Base-by-base conservation (phyloP, 2,888 invertebrate genomes). In the Eupithecia subfuscata region DNA sequence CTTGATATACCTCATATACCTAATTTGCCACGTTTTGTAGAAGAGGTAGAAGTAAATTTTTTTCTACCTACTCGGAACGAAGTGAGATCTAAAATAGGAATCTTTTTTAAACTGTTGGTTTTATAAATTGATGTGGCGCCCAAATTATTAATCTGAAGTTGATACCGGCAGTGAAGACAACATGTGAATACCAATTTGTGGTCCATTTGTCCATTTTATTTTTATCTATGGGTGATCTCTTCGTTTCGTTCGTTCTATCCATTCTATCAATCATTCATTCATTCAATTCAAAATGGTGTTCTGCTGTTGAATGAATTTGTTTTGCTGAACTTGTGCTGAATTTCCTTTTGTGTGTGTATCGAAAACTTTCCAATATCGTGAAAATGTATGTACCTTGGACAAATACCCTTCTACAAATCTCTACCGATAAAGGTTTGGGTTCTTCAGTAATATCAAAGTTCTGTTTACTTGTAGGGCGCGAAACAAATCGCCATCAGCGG, bases 401-500 rank as follows among this genome's bases (percentile, higher is more conserved):
- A 40, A 37, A 65, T 65, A 65, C 22, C 22, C 4, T n/a, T 40
- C 0, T 67, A n/a, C n/a, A 11, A 9, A 67, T 34, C 6, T 30
- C 22, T 40, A 12, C 40, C 16, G 12, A 34, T 64, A 9, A 2
- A 40, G 34, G 40, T 40, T 40, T 22, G 67, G 52, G 52, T 64
- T 30, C 18, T 8, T 60, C 12, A 12, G 18, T 63, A 73, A 48
- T 63, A 68, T 16, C 60, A 67, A 69, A 60, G 56, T 73, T 76
- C 18, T 71, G 77, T 70, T 70, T 74, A 71, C 69, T 88, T 89
- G 76, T 88, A 97, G 97, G 97, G 97, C 97, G 84, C 96, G 97
- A 86, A 97, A 96, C 87, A 96, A 96, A 86, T 96, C 97, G 73
- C 97, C 97, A 77, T 96, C 97, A 43, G 96, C 96, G 81, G 94